These are phyloP conservation scores for sheep (Ovis aries) DNA, from an alignment of 2,113 vertebrate genomes.

Conservation along the genomic window ARS-UI_Ramb_v3.0 NC_056054.1:189484001-189484500, in stretches of 20 bases:
- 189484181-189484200: neutral
- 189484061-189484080: conserved; percentile 41
- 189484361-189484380: neutral
- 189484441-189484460: neutral
- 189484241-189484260: neutral
- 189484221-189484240: neutral
- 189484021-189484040: conserved; percentile 38
- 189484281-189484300: neutral
- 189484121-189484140: neutral
- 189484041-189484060: conserved; percentile 22
- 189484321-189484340: neutral
- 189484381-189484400: neutral
- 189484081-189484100: conserved; percentile 18
- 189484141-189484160: neutral
- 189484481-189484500: neutral
- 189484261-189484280: neutral
- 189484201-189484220: neutral
- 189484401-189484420: neutral
- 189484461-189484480: neutral
- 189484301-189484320: neutral
- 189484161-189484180: neutral
- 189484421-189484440: neutral
- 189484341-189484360: neutral
- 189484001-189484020: conserved; percentile 53
- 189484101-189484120: neutral